A percentile compares a stretch with the other conserved stretches of the same genome.
These are phyloP conservation scores for Mustelus asterias DNA, from an alignment of 2,113 vertebrate species.

Conservation along the genomic window DNA sequence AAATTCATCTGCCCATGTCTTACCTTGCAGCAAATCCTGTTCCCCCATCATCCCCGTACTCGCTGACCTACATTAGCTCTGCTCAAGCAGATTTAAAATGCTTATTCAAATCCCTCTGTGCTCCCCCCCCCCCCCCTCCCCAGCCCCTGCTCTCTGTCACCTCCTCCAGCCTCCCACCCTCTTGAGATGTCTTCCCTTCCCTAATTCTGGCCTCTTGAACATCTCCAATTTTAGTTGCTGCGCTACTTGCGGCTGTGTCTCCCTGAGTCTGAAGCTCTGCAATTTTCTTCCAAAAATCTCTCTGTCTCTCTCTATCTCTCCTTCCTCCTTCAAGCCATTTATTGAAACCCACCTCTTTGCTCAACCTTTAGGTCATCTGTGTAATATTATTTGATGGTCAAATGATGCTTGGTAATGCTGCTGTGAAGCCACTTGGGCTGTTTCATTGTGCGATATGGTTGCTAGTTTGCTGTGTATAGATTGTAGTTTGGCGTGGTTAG, in stretches of 20 bases:
- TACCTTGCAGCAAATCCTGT: too few species aligned
- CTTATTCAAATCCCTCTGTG: not conserved
- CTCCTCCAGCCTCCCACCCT: too few species aligned
- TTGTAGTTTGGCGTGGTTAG: not conserved
- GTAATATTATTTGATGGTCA: not conserved
- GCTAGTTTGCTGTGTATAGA: not conserved
- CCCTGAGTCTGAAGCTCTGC: not conserved
- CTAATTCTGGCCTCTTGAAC: too few species aligned
- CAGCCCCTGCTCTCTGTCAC: too few species aligned
- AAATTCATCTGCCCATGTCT: not conserved
- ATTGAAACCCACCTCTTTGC: not conserved
- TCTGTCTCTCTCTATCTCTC: not conserved
- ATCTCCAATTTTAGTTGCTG: too few species aligned
- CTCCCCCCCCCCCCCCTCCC: too few species aligned
- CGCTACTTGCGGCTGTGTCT: not conserved
- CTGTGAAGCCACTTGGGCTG: not conserved
- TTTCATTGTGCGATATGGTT: not conserved
- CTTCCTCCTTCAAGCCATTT: not conserved
- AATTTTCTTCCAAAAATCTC: not conserved
- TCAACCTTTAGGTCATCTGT: not conserved
- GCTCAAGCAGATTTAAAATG: not conserved
- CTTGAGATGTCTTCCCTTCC: too few species aligned
- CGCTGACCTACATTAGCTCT: too few species aligned
- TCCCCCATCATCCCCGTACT: not conserved
- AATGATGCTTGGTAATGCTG: not conserved